phyloP scores from a whole-genome alignment of 2,888 invertebrate genomes.

The Plebejus melissa region DNA sequence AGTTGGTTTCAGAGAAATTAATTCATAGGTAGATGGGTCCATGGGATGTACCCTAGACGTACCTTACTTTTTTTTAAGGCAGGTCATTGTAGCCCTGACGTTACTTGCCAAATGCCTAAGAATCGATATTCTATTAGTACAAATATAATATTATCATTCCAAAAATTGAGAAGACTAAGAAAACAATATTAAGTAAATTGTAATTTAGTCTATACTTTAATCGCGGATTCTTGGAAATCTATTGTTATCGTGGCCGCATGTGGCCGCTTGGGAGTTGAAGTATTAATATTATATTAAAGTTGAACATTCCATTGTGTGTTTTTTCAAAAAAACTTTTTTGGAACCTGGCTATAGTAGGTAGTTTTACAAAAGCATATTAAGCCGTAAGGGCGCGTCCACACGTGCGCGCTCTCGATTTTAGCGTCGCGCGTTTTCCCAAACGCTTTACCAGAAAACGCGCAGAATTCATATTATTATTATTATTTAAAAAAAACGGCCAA shows the following conservation, averaged over 20 bases:
- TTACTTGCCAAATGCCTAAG: too few relatives aligned
- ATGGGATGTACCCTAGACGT: too few relatives aligned
- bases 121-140: background rate
- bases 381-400: too few relatives aligned
- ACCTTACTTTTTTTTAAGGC: too few relatives aligned
- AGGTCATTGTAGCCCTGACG: too few relatives aligned
- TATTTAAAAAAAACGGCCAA: background rate
- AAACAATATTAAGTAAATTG: background rate
- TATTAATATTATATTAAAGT: slow-evolving; percentile 2
- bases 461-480: background rate
- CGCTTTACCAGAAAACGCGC: too few relatives aligned
- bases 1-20: background rate
- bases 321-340: background rate
- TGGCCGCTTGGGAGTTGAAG: too few relatives aligned
- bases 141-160: background rate
- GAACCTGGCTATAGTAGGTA: background rate
- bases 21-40: background rate
- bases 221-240: too few relatives aligned
- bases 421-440: too few relatives aligned
- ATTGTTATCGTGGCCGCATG: too few relatives aligned
- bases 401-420: too few relatives aligned
- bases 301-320: slow-evolving; percentile 4
- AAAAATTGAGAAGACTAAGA: background rate
- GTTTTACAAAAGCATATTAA: background rate
- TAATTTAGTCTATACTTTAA: background rate